phyloP scores from a whole-genome alignment of 2,113 vertebrate genomes.

The Petrocephalus microphthalmus region DNA sequence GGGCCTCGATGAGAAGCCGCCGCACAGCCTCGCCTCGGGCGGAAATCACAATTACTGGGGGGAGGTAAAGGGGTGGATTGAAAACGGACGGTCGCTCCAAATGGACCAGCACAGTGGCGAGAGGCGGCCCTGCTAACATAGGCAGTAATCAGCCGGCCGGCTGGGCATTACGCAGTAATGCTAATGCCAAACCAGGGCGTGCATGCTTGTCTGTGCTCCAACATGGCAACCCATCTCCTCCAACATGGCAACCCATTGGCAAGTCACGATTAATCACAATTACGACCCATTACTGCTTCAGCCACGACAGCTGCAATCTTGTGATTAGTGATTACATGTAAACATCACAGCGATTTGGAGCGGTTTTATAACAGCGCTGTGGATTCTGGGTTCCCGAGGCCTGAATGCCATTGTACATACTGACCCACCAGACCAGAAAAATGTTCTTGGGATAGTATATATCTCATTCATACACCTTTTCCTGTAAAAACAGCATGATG shows the following conservation, averaged over 20 bases:
- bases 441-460: neutral
- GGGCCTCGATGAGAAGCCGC: slow-evolving; percentile 36
- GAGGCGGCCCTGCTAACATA: neutral
- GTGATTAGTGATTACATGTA: neutral
- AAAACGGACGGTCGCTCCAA: neutral
- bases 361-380: neutral
- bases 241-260: neutral
- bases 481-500: neutral
- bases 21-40: slow-evolving; percentile 32
- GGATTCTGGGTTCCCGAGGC: neutral
- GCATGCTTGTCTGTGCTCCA: neutral
- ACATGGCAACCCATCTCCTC: neutral
- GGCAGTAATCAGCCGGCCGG: neutral
- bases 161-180: neutral
- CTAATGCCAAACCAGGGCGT: neutral
- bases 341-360: neutral
- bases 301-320: neutral
- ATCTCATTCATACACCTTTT: neutral
- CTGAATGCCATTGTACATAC: neutral
- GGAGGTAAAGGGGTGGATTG: neutral
- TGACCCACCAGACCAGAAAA: neutral
- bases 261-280: neutral
- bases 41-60: slow-evolving; percentile 40
- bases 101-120: neutral
- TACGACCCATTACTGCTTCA: neutral